phyloP scores from a whole-genome alignment of 2,113 vertebrate genomes.

The Nematolebias whitei region DNA sequence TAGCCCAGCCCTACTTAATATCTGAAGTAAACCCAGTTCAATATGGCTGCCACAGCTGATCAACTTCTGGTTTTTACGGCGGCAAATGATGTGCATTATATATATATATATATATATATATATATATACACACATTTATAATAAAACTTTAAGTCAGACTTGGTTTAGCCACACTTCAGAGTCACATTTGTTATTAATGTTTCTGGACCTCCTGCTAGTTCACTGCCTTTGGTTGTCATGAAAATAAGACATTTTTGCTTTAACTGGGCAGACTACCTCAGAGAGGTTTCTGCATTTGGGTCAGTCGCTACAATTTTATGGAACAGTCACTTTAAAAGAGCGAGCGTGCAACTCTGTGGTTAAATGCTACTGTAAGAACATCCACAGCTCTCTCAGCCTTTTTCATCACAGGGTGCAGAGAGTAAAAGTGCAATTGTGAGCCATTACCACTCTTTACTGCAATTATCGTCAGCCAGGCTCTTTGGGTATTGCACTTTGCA shows the following conservation, averaged over 20 bases:
- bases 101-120: no score
- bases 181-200: background rate
- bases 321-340: slow-evolving; percentile 4
- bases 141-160: background rate
- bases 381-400: slow-evolving; percentile 38
- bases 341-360: slow-evolving; percentile 5
- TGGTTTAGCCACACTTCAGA: background rate
- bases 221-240: background rate
- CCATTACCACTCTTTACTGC: slow-evolving; percentile 55
- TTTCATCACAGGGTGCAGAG: slow-evolving; percentile 53
- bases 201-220: background rate
- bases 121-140: no score
- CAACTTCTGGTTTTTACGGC: no score
- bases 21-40: no score
- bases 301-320: background rate
- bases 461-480: slow-evolving; percentile 60
- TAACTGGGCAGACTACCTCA: background rate
- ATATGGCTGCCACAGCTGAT: no score
- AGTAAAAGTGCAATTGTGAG: slow-evolving; percentile 55
- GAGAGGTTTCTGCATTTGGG: background rate
- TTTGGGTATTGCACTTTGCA: slow-evolving; percentile 17
- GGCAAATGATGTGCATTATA: no score
- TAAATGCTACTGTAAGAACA: slow-evolving; percentile 36
- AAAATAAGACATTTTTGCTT: background rate
- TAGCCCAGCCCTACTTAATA: no score